Percentiles rank a stretch among this genome's conserved stretches.
phyloP scores from a whole-genome alignment of 2,113 vertebrate species.

The Pyxicephalus adspersus region DNA sequence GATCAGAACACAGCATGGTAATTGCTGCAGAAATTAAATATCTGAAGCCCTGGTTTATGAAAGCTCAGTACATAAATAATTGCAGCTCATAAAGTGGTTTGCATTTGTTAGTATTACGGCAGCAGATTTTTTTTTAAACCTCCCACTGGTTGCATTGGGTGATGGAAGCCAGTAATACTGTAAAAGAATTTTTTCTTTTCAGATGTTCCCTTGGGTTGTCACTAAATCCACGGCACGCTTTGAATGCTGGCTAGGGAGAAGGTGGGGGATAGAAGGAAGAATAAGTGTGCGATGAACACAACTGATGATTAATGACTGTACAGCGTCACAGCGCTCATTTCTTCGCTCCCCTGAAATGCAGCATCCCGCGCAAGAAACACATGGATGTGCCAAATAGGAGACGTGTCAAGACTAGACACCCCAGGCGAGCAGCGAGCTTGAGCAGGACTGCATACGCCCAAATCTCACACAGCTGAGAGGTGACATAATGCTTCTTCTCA shows the following conservation, averaged over 20 bases:
- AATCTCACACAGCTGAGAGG: too few relatives aligned
- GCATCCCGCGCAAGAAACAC: neutral
- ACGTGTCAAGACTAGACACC: constrained; percentile 7
- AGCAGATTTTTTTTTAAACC: neutral
- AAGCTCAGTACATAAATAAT: too few relatives aligned
- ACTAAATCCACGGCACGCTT: too few relatives aligned
- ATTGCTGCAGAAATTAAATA: too few relatives aligned
- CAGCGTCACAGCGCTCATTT: neutral
- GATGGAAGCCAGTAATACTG: neutral
- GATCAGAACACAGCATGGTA: too few relatives aligned
- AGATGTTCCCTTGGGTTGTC: too few relatives aligned
- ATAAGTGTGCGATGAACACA: neutral
- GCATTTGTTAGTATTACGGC: too few relatives aligned
- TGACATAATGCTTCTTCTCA: too few relatives aligned
- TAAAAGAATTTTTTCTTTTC: neutral
- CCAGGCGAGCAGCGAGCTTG: too few relatives aligned
- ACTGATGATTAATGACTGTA: neutral
- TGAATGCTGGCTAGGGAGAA: neutral
- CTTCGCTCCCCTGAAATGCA: neutral
- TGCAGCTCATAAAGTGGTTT: too few relatives aligned
- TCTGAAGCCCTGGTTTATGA: too few relatives aligned
- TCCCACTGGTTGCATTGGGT: neutral
- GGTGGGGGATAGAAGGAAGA: neutral
- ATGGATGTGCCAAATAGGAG: neutral
- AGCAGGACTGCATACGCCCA: too few relatives aligned